A percentile compares a stretch with the other conserved stretches of the same genome.
Evolutionary conservation across 2,113 vertebrate genomes (phyloP).

Genomic region (Bubo scandiacus): DNA sequence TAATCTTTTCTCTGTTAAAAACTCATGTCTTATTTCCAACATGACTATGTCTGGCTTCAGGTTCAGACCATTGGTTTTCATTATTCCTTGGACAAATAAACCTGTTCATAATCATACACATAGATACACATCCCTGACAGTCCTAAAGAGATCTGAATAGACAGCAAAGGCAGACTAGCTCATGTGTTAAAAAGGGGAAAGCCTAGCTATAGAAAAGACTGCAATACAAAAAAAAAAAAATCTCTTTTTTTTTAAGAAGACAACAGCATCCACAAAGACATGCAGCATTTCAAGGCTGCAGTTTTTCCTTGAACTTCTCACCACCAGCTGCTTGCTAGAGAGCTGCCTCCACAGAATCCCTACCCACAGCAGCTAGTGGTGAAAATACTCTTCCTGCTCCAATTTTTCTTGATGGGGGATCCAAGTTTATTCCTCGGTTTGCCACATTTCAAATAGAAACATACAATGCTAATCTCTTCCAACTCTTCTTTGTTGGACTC

Average conservation of each 20-base stretch:
- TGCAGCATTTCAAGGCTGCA: neutral
- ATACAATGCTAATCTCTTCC: neutral
- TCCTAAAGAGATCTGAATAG: neutral
- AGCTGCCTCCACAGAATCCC: neutral
- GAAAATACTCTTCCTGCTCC: neutral
- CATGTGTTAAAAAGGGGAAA: neutral
- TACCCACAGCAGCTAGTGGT: neutral
- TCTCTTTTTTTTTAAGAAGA: neutral
- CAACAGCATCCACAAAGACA: neutral
- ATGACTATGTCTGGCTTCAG: conserved; percentile 3
- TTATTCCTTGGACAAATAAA: conserved; percentile 36
- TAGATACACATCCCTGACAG: neutral
- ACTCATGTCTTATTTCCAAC: neutral
- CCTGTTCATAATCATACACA: neutral
- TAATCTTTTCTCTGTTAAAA: neutral
- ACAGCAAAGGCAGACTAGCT: neutral
- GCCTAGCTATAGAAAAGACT: neutral
- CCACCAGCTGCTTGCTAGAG: neutral
- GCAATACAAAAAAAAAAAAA: neutral
- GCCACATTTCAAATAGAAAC: neutral
- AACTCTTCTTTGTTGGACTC: neutral
- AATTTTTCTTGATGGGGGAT: neutral
- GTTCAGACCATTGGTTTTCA: conserved; percentile 42
- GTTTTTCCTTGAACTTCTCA: neutral
- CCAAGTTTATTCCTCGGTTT: neutral